Percentiles rank a stretch among this genome's conserved stretches.
These are phyloP conservation scores for Asbolus verrucosus DNA, from an alignment of 1,140 invertebrate species.

Conservation along the genomic window DNA sequence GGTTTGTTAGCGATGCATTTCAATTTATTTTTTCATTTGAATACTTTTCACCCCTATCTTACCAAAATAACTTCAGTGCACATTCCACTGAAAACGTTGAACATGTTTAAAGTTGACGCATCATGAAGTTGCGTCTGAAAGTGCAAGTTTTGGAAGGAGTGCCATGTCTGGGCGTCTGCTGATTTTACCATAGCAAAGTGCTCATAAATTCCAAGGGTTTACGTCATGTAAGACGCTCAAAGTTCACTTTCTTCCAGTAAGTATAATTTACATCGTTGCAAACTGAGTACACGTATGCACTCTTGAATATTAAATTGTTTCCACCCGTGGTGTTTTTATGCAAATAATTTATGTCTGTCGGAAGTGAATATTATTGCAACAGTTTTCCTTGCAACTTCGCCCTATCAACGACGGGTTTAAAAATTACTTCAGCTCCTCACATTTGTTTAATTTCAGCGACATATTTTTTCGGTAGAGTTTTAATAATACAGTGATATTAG, in stretches of 20 bases:
- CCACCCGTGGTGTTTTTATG: slow-evolving; percentile 24
- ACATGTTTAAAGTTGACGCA: no score
- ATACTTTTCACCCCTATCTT: no score
- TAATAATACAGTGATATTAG: no score
- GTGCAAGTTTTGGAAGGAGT: slow-evolving; percentile 12
- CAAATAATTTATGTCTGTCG: slow-evolving; percentile 13
- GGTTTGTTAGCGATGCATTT: no score
- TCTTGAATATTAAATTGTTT: slow-evolving; percentile 37
- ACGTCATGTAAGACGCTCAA: slow-evolving; percentile 21
- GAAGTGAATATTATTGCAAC: slow-evolving; percentile 23
- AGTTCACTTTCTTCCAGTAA: slow-evolving; percentile 32
- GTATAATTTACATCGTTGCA: slow-evolving; percentile 36
- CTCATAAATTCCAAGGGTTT: slow-evolving; percentile 33
- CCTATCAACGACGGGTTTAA: slow-evolving; percentile 10
- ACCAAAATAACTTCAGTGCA: no score
- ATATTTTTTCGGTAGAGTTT: neutral
- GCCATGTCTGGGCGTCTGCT: slow-evolving; percentile 9
- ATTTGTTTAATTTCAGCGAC: no score
- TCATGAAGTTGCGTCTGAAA: no score
- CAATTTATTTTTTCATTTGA: no score
- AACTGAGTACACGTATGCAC: slow-evolving; percentile 32
- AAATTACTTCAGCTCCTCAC: no score
- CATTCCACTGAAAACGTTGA: no score
- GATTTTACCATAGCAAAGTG: slow-evolving; percentile 7
- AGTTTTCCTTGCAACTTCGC: slow-evolving; percentile 31